phyloP scores from a whole-genome alignment of 2,797 vertebrate genomes.

The Choloepus didactylus region DNA sequence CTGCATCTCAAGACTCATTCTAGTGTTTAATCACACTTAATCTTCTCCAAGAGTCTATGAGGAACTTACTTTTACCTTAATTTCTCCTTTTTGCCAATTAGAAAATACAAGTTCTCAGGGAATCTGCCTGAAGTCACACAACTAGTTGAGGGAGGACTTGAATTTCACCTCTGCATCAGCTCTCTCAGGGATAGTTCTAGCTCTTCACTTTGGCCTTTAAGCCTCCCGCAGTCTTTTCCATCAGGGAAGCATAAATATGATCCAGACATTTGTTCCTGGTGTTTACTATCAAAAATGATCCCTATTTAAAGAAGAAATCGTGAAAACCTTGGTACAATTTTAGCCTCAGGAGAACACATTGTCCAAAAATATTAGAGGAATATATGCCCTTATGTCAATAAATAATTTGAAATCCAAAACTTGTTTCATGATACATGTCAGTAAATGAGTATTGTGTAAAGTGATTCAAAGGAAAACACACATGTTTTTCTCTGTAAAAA shows the following conservation, averaged over 20 bases:
- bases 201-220: background rate
- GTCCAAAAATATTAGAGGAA: background rate
- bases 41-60: too few species aligned
- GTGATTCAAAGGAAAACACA: too few species aligned
- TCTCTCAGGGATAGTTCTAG: background rate
- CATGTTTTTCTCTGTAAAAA: too few species aligned
- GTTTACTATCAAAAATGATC: background rate
- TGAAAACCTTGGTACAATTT: background rate
- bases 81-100: background rate
- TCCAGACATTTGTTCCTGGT: background rate
- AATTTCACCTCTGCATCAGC: background rate
- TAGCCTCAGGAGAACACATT: background rate
- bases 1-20: too few species aligned
- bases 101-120: background rate
- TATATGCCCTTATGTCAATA: background rate
- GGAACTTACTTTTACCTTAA: too few species aligned
- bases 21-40: too few species aligned
- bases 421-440: too few species aligned
- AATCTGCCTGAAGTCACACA: too few species aligned
- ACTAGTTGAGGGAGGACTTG: background rate
- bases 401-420: background rate
- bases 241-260: background rate
- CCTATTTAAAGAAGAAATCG: background rate
- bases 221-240: background rate
- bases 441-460: too few species aligned